phyloP scores from a whole-genome alignment of 2,797 vertebrate species.

The Petrocephalus sullivani region DNA sequence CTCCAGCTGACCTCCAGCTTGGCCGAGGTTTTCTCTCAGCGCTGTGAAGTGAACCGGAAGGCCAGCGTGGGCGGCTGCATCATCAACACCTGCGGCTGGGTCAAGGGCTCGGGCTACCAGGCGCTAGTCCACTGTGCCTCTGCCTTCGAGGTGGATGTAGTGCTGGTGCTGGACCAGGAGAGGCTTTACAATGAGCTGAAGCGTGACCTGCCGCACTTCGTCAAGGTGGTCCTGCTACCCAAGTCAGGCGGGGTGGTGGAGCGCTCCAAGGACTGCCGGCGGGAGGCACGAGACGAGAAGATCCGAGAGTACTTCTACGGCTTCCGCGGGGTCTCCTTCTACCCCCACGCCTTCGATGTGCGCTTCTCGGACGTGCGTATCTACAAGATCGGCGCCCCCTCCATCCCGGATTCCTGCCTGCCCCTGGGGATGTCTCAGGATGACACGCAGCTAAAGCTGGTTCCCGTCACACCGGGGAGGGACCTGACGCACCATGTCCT shows the following conservation, averaged over 20 bases:
- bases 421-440: constrained; percentile 97
- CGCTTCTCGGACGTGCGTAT: constrained; percentile 95
- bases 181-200: constrained; percentile 95
- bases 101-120: constrained; percentile 95
- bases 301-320: constrained; percentile 97
- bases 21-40: constrained; percentile 90
- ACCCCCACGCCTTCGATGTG: constrained; percentile 91
- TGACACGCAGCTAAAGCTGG: constrained; percentile 94
- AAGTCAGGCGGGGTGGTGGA: constrained; percentile 92
- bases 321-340: constrained; percentile 84
- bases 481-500: constrained; percentile 94
- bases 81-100: constrained; percentile 98
- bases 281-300: constrained; percentile 86
- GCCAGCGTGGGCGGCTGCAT: constrained; percentile 92
- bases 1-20: constrained; percentile 82
- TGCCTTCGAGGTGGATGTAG: constrained; percentile 94
- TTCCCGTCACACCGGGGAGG: constrained; percentile 87
- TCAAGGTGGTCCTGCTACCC: constrained; percentile 85
- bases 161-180: constrained; percentile 93
- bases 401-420: constrained; percentile 93
- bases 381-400: constrained; percentile 93
- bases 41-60: constrained; percentile 90
- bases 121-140: constrained; percentile 93
- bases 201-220: constrained; percentile 91
- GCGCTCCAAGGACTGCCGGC: constrained; percentile 88